These are phyloP conservation scores for Venturia canescens DNA, from an alignment of 1,140 invertebrate genomes.

Conservation along the genomic window DNA sequence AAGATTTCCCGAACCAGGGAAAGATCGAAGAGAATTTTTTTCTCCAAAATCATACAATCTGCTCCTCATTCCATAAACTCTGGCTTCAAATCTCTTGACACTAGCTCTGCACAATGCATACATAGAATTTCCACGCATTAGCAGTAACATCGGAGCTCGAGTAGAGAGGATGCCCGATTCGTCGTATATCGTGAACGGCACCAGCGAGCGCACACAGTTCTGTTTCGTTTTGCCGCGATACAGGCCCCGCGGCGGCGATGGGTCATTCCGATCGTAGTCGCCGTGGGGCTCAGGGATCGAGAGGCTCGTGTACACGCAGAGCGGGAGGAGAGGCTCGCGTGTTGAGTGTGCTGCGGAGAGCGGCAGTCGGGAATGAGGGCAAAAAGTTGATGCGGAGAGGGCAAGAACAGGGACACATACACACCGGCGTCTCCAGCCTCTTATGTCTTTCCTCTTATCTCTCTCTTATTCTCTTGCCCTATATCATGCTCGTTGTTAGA, in stretches of 20 bases:
- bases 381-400: constrained; percentile 60
- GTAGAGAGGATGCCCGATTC: background rate
- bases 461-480: constrained; percentile 11
- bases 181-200: constrained; percentile 37
- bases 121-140: background rate
- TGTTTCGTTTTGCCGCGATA: constrained; percentile 35
- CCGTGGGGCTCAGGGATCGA: background rate
- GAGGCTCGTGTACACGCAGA: background rate
- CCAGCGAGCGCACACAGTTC: constrained; percentile 17
- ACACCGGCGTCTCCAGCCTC: constrained; percentile 25
- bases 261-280: background rate
- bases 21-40: no score
- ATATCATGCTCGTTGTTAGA: background rate
- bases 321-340: background rate
- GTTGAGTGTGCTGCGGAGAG: background rate
- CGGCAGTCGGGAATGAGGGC: constrained; percentile 46
- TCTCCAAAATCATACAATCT: no score
- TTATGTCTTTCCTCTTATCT: constrained; percentile 13
- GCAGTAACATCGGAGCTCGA: constrained; percentile 19
- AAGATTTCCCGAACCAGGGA: no score
- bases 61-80: no score
- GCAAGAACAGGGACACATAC: constrained; percentile 20
- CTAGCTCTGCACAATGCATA: no score
- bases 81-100: no score
- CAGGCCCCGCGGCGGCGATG: constrained; percentile 42